Evolutionary conservation across 2,888 invertebrate genomes (phyloP), one percentile per base, ranked within the genome.

Genomic region (Steinernema hermaphroditum): DNA sequence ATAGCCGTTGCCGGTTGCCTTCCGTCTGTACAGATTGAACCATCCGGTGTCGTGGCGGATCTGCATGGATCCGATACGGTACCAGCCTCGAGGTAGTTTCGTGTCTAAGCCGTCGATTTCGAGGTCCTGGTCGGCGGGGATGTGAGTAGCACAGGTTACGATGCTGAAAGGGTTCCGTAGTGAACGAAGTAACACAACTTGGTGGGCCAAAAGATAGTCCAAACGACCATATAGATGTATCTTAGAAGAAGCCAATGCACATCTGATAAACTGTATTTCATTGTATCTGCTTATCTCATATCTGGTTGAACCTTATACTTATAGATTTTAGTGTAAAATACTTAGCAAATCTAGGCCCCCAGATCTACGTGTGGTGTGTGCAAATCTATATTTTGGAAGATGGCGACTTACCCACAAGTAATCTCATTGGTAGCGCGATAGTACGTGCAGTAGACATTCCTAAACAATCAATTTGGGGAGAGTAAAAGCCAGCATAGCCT

Each of bases 391-490:
- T 37, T 37, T 12, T 12, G 12, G 37, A 37, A 37, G 37, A 8
- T 37, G 46, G 19, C 24, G n/a, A 72, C 82, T 77, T 71, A 83
- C 83, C 85, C 85, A 72, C 85, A 86, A 19, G 84, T 85, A 27
- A 85, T 80, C 46, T 86, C 80, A 68, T 86, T 83, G n/a, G 81
- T 77, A 37, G 84, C 82, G 12, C 85, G 78, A 71, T 86, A 85
- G 72, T 85, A 86, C 1, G 83, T 85, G 74, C 85, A 86, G 72
- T 83, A 85, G 6, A 85, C 85, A 74, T 85, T 86, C 50, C 80
- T 80, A 68, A 72, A 79, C 14, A 22, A 62, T 22, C 14, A 4
- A 62, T 16, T 12, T 27, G 9, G 2, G 27, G 29, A 6, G 4
- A 2, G 29, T 32, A 24, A 8, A 8, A 12, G 8, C 2, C 22